These are phyloP conservation scores for Lytechinus pictus DNA, from an alignment of 35 echinoderm and acorn worm species.

Conservation along the genomic window DNA sequence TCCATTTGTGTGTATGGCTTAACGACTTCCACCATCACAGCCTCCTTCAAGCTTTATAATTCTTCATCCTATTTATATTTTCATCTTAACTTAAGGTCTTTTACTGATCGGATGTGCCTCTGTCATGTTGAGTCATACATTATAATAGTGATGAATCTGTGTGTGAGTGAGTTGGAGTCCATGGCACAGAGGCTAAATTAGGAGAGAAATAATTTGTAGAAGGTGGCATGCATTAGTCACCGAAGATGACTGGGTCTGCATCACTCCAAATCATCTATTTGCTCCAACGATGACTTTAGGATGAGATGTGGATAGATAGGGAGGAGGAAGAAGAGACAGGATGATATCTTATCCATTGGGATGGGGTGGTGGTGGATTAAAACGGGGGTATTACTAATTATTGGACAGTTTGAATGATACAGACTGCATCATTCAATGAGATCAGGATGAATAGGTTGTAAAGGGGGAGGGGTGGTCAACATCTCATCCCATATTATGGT, in stretches of 20 bases:
- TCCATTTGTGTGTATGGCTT: no score
- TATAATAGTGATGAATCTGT: constrained; percentile 14
- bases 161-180: neutral
- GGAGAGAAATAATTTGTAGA: constrained; percentile 4
- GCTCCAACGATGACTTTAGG: neutral
- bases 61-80: neutral
- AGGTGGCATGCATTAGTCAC: constrained; percentile 9
- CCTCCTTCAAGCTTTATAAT: neutral
- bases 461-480: no score
- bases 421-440: no score
- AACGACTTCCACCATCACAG: neutral
- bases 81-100: neutral
- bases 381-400: neutral
- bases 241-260: constrained; percentile 9
- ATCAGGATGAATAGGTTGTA: no score
- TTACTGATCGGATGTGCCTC: neutral
- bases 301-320: neutral
- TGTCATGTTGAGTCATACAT: constrained; percentile 18
- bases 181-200: neutral
- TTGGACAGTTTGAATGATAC: no score
- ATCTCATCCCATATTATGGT: no score
- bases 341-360: neutral
- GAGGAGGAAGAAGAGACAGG: no score
- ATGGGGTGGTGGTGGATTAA: neutral
- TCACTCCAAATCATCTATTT: constrained; percentile 19